A percentile compares a stretch with the other conserved stretches of the same genome.
These are phyloP conservation scores for Drosophila arawakana DNA, from an alignment of 1,140 invertebrate genomes.

Conservation along the genomic window DNA sequence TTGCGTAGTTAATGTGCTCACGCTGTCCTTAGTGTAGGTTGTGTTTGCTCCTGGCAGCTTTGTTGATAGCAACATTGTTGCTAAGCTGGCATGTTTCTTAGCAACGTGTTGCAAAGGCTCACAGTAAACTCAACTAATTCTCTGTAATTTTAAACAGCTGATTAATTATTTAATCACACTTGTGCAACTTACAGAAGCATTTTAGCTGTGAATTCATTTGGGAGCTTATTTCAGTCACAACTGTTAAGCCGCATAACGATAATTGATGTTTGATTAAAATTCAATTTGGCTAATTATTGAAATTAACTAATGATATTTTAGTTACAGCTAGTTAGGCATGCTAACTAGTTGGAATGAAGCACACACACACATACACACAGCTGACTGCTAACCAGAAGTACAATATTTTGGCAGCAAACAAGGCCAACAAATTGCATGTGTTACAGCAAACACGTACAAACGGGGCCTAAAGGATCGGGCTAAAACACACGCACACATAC, in stretches of 20 bases:
- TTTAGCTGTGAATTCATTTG: background rate
- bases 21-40: background rate
- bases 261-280: constrained; percentile 50
- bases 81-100: background rate
- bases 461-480: constrained; percentile 25
- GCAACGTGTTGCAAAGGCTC: background rate
- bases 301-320: constrained; percentile 66
- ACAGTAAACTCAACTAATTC: background rate
- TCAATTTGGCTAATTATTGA: constrained; percentile 57
- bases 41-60: constrained; percentile 10
- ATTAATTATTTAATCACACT: constrained; percentile 20
- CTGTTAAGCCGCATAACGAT: constrained; percentile 1
- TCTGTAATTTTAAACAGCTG: background rate
- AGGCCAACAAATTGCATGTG: constrained; percentile 52
- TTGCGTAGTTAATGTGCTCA: background rate
- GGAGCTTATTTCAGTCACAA: background rate
- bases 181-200: background rate
- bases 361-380: constrained; percentile 13
- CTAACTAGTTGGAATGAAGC: constrained; percentile 17
- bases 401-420: constrained; percentile 53
- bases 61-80: constrained; percentile 17
- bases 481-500: constrained; percentile 8
- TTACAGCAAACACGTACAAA: constrained; percentile 43
- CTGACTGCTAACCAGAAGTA: constrained; percentile 28
- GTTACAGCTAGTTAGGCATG: constrained; percentile 7